Conservation (phyloP, 2,113 vertebrate species). For the Thermophis baileyi region DNA sequence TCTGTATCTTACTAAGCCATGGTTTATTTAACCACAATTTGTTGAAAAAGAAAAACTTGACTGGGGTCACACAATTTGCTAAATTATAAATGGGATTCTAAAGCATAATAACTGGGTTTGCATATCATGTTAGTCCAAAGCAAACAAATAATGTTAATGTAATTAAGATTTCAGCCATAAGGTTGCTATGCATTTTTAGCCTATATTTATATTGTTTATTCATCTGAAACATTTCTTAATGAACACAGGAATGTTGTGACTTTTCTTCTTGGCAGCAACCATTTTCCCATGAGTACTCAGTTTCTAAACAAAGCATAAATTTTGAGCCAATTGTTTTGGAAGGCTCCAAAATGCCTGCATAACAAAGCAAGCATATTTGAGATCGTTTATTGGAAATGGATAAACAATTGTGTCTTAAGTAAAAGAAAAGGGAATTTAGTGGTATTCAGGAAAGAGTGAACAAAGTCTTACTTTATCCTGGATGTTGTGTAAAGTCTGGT, state of each 20-base stretch:
- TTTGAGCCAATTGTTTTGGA: background rate
- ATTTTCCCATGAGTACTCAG: background rate
- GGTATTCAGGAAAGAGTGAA: background rate
- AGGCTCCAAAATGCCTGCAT: background rate
- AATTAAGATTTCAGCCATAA: background rate
- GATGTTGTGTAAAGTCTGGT: background rate
- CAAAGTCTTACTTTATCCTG: background rate
- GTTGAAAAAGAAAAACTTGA: background rate
- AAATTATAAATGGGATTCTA: background rate
- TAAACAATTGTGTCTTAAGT: background rate
- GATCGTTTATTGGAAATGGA: background rate
- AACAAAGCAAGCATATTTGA: background rate
- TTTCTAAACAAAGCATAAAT: background rate
- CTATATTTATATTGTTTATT: background rate
- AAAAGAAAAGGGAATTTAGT: background rate
- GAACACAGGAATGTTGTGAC: background rate
- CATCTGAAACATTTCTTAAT: background rate
- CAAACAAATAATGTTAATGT: background rate
- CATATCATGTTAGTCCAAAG: background rate
- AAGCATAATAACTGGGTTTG: background rate
- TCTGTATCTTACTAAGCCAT: background rate
- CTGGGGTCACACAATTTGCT: background rate
- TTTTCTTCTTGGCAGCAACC: background rate
- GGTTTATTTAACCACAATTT: background rate
- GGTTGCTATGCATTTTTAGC: background rate